Conservation (phyloP, 2,113 vertebrate genomes). For the Pionites leucogaster region DNA sequence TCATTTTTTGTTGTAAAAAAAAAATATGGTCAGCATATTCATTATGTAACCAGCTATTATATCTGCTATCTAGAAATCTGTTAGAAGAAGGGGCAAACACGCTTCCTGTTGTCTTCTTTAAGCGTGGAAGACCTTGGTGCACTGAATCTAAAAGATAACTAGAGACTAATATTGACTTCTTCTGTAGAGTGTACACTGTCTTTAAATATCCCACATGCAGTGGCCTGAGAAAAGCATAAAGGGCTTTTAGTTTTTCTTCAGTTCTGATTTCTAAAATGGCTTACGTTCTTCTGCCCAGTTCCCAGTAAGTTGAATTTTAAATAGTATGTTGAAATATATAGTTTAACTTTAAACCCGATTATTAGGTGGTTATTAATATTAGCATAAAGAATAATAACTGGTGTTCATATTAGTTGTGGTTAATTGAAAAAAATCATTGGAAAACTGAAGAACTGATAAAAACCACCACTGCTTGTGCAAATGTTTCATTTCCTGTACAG, state of each 20-base stretch:
- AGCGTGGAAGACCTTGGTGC: neutral
- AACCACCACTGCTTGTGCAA: neutral
- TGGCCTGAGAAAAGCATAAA: neutral
- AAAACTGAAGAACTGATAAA: neutral
- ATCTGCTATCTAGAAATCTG: neutral
- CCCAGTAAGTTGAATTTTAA: neutral
- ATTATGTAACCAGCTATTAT: neutral
- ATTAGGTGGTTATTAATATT: neutral
- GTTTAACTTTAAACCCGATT: neutral
- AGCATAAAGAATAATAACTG: neutral
- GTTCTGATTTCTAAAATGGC: neutral
- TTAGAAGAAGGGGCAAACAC: neutral
- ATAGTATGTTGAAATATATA: neutral
- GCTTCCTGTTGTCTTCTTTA: neutral
- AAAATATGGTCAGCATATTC: neutral
- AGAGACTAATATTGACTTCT: neutral
- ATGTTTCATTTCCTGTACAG: neutral
- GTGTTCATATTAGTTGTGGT: neutral
- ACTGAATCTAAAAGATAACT: neutral
- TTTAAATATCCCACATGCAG: neutral
- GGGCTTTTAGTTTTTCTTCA: neutral
- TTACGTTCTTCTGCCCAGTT: neutral
- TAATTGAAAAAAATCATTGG: neutral
- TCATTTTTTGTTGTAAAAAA: neutral
- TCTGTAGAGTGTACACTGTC: neutral